Base-by-base conservation (phyloP, 1,140 invertebrate genomes). In the Drosophila nannoptera region DNA sequence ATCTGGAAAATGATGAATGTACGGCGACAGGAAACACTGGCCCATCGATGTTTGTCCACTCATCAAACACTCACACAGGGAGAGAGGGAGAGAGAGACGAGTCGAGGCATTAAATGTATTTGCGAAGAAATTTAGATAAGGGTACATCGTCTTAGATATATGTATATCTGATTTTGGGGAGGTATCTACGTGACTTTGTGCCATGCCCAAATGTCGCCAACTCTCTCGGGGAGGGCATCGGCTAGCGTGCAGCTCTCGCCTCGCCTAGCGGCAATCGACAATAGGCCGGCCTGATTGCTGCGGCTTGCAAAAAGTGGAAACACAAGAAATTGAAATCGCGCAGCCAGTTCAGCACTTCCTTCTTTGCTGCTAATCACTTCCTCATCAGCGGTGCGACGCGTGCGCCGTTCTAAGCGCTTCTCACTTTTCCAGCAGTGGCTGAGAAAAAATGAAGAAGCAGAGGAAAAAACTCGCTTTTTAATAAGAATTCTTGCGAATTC, bases 401-500 rank as follows among this genome's bases (percentile, higher is more conserved):
- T 82, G 78, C 75, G 70, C 78, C 55, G 78, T 82, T 82, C 78
- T 82, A 69, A 69, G 78, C 78, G 78, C 67, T 78, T 82, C 78
- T 82, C 78, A 82, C 78, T 82, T 82, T 82, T 82, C 78, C 78
- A 75, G 63, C 64, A 29, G 33, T 22, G 22, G 22, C 12, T 5
- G n/a, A 42, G 40, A 12, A n/a, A 7, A 43, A 32, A 54, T 31
- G 56, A 59, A 65, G 32, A 35, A 16, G n/a, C n/a, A n/a, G 32
- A 52, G 9, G 32, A 66, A 80, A 63, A 81, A 81, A 82, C 78
- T 82, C 78, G 78, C 78, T 82, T 82, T 82, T 82, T 82, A 83
- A 82, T 82, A 82, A 82, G 78, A 83, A 83, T 83, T 82, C 78
- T 83, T 82, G 78, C 78, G 71, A 82, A 82, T 82, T 78, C 78